A percentile compares a stretch with the other conserved stretches of the same genome.
Evolutionary conservation across 2,888 invertebrate species (phyloP).

Genomic region (Ferdinandea cuprea): DNA sequence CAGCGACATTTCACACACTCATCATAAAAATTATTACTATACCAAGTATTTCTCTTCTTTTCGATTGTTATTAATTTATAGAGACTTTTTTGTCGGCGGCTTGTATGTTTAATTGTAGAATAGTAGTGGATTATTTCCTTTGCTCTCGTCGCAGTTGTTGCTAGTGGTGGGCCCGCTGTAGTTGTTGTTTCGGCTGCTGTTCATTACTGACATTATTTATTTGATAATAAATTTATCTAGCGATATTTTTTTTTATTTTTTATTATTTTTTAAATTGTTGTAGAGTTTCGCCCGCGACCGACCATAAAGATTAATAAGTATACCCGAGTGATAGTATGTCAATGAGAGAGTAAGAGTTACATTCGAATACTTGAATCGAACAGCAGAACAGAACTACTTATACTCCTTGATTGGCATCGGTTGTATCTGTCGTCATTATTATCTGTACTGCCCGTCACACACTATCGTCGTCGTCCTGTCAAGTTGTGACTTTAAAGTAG

Average conservation of each 20-base stretch:
- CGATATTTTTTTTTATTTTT: too few relatives aligned
- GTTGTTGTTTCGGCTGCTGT: constrained; percentile 44
- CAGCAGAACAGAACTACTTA: constrained; percentile 26
- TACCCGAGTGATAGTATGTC: constrained; percentile 22
- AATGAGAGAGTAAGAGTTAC: constrained; percentile 24
- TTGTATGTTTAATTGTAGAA: constrained; percentile 58
- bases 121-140: constrained; percentile 63
- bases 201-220: constrained; percentile 72
- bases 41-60: constrained; percentile 18
- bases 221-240: constrained; percentile 62
- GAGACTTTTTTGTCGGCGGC: not conserved
- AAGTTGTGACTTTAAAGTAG: constrained; percentile 19
- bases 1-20: constrained; percentile 55
- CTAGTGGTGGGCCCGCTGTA: constrained; percentile 23
- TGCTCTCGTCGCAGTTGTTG: constrained; percentile 52
- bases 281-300: constrained; percentile 15
- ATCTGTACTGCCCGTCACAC: constrained; percentile 22
- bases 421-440: constrained; percentile 53
- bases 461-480: constrained; percentile 12
- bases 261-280: constrained; percentile 2
- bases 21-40: constrained; percentile 37
- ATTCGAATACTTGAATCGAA: constrained; percentile 9
- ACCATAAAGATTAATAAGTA: constrained; percentile 34
- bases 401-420: constrained; percentile 51
- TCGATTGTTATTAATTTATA: constrained; percentile 31